A percentile compares a stretch with the other conserved stretches of the same genome.
Conservation (phyloP, 2,888 invertebrate genomes). For the Scaptomyza tumidula region DNA sequence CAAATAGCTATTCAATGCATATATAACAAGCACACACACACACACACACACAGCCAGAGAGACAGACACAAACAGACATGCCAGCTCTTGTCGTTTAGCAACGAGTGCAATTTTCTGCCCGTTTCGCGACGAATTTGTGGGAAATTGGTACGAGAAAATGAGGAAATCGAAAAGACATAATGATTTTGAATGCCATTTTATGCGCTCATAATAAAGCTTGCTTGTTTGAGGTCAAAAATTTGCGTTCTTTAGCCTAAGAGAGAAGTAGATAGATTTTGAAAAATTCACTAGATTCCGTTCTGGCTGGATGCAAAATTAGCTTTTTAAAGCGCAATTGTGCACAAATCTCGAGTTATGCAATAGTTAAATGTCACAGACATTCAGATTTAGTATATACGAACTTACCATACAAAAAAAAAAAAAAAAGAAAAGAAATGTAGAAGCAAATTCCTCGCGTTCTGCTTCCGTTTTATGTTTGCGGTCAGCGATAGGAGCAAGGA, state of each 20-base stretch:
- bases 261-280: background rate
- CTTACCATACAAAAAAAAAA: slow-evolving; percentile 26
- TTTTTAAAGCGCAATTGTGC: slow-evolving; percentile 1
- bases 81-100: slow-evolving; percentile 11
- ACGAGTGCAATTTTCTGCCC: slow-evolving; percentile 57
- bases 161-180: slow-evolving; percentile 62
- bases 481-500: slow-evolving; percentile 27
- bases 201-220: slow-evolving; percentile 34
- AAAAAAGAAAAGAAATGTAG: too few species aligned
- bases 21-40: background rate
- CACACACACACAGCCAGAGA: slow-evolving; percentile 7
- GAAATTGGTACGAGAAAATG: slow-evolving; percentile 57
- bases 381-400: slow-evolving; percentile 5
- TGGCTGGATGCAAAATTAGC: background rate
- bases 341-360: background rate
- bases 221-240: slow-evolving; percentile 14
- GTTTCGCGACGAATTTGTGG: slow-evolving; percentile 57
- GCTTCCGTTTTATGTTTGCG: slow-evolving; percentile 22
- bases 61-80: slow-evolving; percentile 21
- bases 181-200: slow-evolving; percentile 66
- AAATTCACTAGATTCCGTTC: background rate
- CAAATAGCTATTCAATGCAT: background rate
- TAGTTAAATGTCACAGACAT: slow-evolving; percentile 32
- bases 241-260: background rate
- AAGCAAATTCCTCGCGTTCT: background rate